These are phyloP conservation scores for Lycocerus yunnanus DNA, from an alignment of 2,888 invertebrate genomes.

Conservation along the genomic window DNA sequence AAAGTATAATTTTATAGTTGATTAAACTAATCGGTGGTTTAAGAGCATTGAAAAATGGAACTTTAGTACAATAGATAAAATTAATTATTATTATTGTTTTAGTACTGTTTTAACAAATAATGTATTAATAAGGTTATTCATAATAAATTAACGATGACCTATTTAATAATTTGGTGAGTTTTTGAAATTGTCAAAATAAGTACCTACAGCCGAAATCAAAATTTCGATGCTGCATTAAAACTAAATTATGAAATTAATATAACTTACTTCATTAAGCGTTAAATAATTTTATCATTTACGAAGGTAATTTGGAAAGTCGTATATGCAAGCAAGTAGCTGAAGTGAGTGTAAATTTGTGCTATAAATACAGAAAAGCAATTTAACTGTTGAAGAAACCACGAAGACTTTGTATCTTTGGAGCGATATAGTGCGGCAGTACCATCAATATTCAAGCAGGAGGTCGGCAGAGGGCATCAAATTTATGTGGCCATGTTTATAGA, in stretches of 20 bases:
- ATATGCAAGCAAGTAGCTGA: constrained; percentile 16
- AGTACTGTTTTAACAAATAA: no score
- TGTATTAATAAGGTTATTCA: no score
- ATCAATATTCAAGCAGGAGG: constrained; percentile 55
- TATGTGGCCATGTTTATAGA: constrained; percentile 59
- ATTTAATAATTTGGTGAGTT: not conserved
- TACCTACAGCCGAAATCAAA: not conserved
- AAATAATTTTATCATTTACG: not conserved
- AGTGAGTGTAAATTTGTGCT: constrained; percentile 27
- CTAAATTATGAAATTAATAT: not conserved
- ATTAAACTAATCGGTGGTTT: no score
- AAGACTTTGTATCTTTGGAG: constrained; percentile 42
- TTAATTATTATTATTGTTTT: no score
- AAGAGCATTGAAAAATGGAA: no score
- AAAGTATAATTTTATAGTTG: no score
- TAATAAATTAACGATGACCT: not conserved
- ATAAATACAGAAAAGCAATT: constrained; percentile 31
- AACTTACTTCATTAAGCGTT: not conserved
- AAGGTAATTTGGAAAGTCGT: constrained; percentile 7
- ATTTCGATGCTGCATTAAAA: not conserved
- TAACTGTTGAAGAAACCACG: constrained; percentile 32
- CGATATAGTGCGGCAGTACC: constrained; percentile 53
- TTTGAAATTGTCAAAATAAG: not conserved
- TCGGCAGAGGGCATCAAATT: constrained; percentile 56
- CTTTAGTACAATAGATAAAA: no score